Evolutionary conservation across 2,888 invertebrate species (phyloP), one percentile per base, ranked within the genome.

Genomic region (Mythimna vitellina): DNA sequence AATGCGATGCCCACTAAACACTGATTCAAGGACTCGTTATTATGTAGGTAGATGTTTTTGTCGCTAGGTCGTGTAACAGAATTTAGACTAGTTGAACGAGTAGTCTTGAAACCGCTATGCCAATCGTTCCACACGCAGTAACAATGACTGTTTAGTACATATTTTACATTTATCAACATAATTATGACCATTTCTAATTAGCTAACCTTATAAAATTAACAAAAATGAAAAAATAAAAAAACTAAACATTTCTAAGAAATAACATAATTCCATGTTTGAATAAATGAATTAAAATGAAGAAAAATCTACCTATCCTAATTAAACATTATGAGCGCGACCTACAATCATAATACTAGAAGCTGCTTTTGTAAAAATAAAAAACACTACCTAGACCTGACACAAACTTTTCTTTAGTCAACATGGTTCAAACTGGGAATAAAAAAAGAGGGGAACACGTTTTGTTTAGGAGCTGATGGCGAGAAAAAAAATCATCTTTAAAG

Each of bases 111-210:
- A 90, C 89, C 89, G 89, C 88, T 88, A 89, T 89, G 90, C 90
- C 91, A 92, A 91, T 90, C 80, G 68, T 67, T 87, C 74, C 77
- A 87, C 86, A 89, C 88, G 89, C 90, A 89, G 87, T 89, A 88
- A 81, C 86, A 86, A 86, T 77, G 80, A 86, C 83, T 77, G 67
- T 67, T 76, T 76, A 51, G 70, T 64, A 57, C 17, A 69, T 54
- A 61, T 25, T 61, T 51, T 56, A 61, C 10, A 76, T 35, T 35
- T 1, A 49, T 53, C 17, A 60, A 54, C 46, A 65, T 53, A 80
- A 54, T 29, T 35, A 29, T 65, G 29, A 63, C 29, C 57, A 65
- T 46, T 57, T 57, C 63, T 66, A 79, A 49, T 46, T 38, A 38
- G 57, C 61, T 78, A 69, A 20, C 63, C 49, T 65, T 56, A 79